A percentile compares a stretch with the other conserved stretches of the same genome.
Evolutionary conservation across 92 coral and sea anemone species (phyloP).

Genomic region (Scolanthus callimorphus): DNA sequence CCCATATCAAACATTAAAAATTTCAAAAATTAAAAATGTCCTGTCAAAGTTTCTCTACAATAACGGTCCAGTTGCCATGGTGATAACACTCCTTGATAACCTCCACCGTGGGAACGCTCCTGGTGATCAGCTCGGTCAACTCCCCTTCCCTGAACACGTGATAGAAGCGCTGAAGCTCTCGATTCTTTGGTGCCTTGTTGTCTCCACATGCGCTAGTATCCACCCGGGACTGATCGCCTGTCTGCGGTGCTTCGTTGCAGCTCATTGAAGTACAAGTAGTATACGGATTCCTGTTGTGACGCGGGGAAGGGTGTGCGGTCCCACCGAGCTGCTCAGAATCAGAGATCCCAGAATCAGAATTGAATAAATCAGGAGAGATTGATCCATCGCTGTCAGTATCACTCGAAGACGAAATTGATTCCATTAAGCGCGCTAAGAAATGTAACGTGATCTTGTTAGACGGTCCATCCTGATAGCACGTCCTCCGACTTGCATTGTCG

Average conservation of each 20-base stretch:
- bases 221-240: too few relatives aligned
- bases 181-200: neutral
- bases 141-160: slow-evolving; percentile 91
- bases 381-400: slow-evolving; percentile 82
- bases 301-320: neutral
- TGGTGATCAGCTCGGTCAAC: slow-evolving; percentile 61
- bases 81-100: slow-evolving; percentile 73
- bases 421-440: slow-evolving; percentile 53
- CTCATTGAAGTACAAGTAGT: too few relatives aligned
- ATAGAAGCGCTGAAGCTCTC: slow-evolving; percentile 72
- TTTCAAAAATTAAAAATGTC: too few relatives aligned
- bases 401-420: slow-evolving; percentile 56
- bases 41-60: slow-evolving; percentile 55
- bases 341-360: slow-evolving; percentile 63
- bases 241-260: too few relatives aligned
- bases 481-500: too few relatives aligned
- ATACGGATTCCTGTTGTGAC: neutral
- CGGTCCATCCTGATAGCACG: neutral
- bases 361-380: slow-evolving; percentile 50
- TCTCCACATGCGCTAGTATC: neutral
- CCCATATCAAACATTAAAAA: too few relatives aligned
- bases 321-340: too few relatives aligned
- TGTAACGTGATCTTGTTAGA: slow-evolving; percentile 4
- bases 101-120: slow-evolving; percentile 53
- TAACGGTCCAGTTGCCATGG: slow-evolving; percentile 95